Base-by-base conservation (phyloP, 1,140 invertebrate species). In the Euglossa dilemma region DNA sequence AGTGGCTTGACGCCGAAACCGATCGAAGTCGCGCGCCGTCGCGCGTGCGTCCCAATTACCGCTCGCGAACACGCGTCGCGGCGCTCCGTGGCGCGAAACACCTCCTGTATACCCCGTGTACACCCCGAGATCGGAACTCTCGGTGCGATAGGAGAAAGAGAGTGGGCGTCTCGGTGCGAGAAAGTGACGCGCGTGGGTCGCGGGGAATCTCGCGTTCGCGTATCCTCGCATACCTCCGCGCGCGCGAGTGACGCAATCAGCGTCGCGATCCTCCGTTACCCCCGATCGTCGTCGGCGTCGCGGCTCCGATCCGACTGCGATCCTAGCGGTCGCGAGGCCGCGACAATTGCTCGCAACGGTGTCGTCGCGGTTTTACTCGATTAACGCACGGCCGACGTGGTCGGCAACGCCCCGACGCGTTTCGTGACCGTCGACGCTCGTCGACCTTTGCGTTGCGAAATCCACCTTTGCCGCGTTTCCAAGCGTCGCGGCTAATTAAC, bases 261-360 rank as follows among this genome's bases (percentile, higher is more conserved):
- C n/a, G 57, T 25, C 57, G 57, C n/a, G n/a, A 4, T 36, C 36
- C 1, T 36, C 36, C 36, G 36, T 4, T 4, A 36, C 36, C 36
- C 36, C 36, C 36, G 36, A 36, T 1, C 36, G 36, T 36, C 36
- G 36, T 36, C 36, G 36, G 4, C 36, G 36, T 36, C 36, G 36
- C 36, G 36, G 36, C 36, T 36, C 1, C 36, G 36, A 36, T 36
- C 4, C 36, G 36, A 4, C 36, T n/a, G n/a, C 1, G 67, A 36
- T 20, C 16, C 23, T 16, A 6, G 20, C n/a, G 36, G 43, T 11
- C 6, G n/a, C 43, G 18, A 23, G 50, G 50, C 8, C 63, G n/a
- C 16, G 54, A 52, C 76, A 78, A 78, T 78, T 78, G 69, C 52
- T 47, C 16, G 76, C 36, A 78, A 54, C 76, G 52, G 56, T 78